phyloP scores from a whole-genome alignment of 2,797 vertebrate species.

The Oreonectes daqikongensis region DNA sequence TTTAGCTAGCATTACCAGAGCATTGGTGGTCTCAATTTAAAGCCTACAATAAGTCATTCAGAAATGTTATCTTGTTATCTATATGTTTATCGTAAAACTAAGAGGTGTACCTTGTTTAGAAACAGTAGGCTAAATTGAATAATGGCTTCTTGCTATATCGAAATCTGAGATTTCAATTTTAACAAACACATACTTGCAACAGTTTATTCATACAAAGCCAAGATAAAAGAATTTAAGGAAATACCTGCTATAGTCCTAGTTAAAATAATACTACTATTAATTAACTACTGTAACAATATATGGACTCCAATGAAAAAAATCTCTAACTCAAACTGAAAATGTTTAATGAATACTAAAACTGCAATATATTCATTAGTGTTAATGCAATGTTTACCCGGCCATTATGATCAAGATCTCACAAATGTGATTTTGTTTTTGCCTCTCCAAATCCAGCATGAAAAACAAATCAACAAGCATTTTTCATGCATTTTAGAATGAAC shows the following conservation, averaged over 20 bases:
- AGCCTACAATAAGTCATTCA: not conserved
- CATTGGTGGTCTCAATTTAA: conserved; percentile 5
- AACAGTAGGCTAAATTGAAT: not conserved
- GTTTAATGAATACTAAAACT: not conserved
- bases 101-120: not conserved
- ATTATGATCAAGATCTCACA: conserved; percentile 1
- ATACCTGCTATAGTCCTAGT: conserved; percentile 52
- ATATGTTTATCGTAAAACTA: not conserved
- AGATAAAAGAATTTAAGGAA: conserved; percentile 51
- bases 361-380: conserved; percentile 9
- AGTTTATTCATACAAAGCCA: not conserved
- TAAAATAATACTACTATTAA: conserved; percentile 21
- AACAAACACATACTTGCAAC: not conserved
- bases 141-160: not conserved
- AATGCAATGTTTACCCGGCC: not conserved
- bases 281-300: conserved; percentile 29
- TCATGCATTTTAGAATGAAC: conserved; percentile 27
- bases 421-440: not conserved
- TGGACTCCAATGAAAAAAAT: conserved; percentile 21
- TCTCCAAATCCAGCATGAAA: not conserved
- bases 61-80: not conserved
- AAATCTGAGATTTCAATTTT: not conserved
- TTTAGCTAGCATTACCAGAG: not conserved
- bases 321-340: not conserved
- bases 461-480: not conserved